These are phyloP conservation scores for Lagenorhynchus albirostris DNA, from an alignment of 2,113 vertebrate species.

Conservation along the genomic window DNA sequence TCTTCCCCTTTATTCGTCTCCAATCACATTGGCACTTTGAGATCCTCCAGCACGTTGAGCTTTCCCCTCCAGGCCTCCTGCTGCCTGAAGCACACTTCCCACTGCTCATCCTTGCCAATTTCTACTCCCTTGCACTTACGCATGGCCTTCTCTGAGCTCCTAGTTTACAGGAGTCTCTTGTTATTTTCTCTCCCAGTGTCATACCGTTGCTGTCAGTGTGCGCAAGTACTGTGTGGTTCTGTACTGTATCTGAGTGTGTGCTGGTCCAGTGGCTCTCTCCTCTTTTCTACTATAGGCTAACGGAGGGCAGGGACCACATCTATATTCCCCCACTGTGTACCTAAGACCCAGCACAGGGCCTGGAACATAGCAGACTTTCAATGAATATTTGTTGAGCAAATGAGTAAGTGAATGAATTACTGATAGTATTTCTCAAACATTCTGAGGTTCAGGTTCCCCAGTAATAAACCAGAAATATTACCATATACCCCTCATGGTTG, in stretches of 20 bases:
- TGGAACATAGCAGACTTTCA: not conserved
- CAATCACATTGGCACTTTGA: not conserved
- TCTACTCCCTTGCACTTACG: not conserved
- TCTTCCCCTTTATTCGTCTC: not conserved
- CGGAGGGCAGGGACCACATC: not conserved
- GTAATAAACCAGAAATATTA: not conserved
- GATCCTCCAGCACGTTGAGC: too few relatives aligned
- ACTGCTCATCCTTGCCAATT: not conserved
- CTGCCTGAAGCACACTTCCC: not conserved
- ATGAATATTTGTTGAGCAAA: not conserved
- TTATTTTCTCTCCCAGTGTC: not conserved
- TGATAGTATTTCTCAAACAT: not conserved
- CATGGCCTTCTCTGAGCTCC: not conserved
- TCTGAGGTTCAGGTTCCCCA: not conserved
- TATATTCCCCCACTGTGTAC: not conserved
- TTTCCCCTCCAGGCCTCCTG: not conserved
- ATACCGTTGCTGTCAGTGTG: fast-evolving
- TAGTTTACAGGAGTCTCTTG: not conserved
- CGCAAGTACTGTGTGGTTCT: too few relatives aligned
- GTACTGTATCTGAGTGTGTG: not conserved
- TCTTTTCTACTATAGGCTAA: not conserved
- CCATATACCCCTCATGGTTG: not conserved
- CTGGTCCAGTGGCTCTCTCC: not conserved
- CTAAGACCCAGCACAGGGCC: not conserved
- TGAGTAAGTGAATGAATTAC: not conserved